Evolutionary conservation across 2,113 vertebrate species (phyloP).

Genomic region (Sclerurus mexicanus): DNA sequence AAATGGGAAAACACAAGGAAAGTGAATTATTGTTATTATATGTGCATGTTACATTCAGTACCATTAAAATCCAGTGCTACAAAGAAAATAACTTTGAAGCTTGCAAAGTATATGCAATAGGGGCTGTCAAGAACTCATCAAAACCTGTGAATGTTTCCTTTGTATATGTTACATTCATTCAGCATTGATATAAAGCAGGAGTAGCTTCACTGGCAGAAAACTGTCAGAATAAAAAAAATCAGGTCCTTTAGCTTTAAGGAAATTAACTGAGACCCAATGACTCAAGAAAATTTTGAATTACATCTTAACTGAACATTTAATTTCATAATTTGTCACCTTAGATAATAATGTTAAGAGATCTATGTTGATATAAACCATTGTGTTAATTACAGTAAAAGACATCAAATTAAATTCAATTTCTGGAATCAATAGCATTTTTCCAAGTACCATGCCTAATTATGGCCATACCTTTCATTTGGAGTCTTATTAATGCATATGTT

Average conservation of each 20-base stretch:
- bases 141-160: constrained; percentile 2
- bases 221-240: background rate
- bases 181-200: background rate
- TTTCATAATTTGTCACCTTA: constrained; percentile 75
- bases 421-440: constrained; percentile 74
- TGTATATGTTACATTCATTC: background rate
- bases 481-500: constrained; percentile 73
- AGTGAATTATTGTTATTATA: constrained; percentile 50
- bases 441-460: constrained; percentile 67
- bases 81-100: constrained; percentile 54
- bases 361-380: constrained; percentile 60
- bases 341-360: constrained; percentile 71
- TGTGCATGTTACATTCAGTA: background rate
- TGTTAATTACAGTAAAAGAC: constrained; percentile 77
- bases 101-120: constrained; percentile 7
- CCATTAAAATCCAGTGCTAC: constrained; percentile 43
- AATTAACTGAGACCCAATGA: constrained; percentile 58
- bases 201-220: background rate
- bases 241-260: background rate
- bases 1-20: constrained; percentile 21
- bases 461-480: constrained; percentile 46
- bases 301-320: constrained; percentile 70
- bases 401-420: constrained; percentile 76
- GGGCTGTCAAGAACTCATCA: constrained; percentile 35
- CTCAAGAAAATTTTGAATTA: constrained; percentile 61